Evolutionary conservation across 2,113 vertebrate genomes (phyloP), one percentile per base, ranked within the genome.

Genomic region (Leptodactylus fuscus): DNA sequence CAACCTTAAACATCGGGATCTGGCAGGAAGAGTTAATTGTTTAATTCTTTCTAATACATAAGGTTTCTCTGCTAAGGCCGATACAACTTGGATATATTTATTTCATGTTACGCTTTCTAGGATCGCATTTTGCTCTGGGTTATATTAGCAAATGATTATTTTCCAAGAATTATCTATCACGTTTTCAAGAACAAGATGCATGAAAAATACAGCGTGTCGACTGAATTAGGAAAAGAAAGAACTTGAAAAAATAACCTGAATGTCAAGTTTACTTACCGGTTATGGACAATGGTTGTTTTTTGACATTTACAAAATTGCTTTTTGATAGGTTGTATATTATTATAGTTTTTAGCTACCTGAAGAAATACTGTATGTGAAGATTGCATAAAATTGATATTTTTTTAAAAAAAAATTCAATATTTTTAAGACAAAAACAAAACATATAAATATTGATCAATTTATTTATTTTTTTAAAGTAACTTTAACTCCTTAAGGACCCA

Each of bases 11-110:
- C 41, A 69, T 48, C 49, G 27, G 78, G 36, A 69, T 81, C 69
- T 58, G 18, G n/a, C 69, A 74, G 69, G 69, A 74, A 83, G 81
- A 74, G 69, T 83, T 83, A 83, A 83, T 83, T 74, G 69, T 73
- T 83, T 70, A 73, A 83, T 83, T 58, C 8, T 20, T 73, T 20
- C 49, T 73, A 83, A 83, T 74, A 83, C 65, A 58, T 73, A 74
- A 60, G 46, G 12, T 70, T 70, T 58, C 67, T 83, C 81, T 36
- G 27, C n/a, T 58, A 70, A 73, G 58, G 53, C 15, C 44, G 73
- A 58, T 44, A 58, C 69, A 83, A 29, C 6, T 74, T 51, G 12
- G 81, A 73, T 73, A 83, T 44, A 73, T 58, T 83, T 55, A 36
- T 73, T 71, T 32, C 49, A 58, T 83, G 49, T 83, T 83, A 44